Conservation (phyloP, 2,797 vertebrate genomes). For the Cryptoprocta ferox region DNA sequence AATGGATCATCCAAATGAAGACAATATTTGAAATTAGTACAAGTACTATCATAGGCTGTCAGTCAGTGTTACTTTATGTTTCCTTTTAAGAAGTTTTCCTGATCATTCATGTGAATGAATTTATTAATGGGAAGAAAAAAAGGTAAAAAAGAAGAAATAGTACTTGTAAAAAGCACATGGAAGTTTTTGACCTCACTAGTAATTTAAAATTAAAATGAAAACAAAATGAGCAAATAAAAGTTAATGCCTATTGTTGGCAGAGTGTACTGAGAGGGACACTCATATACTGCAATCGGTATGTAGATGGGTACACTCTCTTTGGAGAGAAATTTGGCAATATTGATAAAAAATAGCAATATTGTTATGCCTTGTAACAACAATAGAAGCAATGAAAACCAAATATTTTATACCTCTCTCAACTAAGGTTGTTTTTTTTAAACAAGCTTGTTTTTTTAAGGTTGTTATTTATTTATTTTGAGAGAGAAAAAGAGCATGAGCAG, state of each 20-base stretch:
- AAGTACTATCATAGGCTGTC: neutral
- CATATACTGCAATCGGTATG: neutral
- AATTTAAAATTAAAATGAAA: conserved; percentile 36
- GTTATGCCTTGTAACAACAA: neutral
- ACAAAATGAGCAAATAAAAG: neutral
- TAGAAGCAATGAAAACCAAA: neutral
- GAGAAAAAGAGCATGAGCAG: too few relatives aligned
- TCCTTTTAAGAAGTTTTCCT: conserved; percentile 10
- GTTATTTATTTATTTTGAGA: too few relatives aligned
- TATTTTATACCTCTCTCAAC: conserved; percentile 4
- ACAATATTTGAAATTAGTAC: neutral
- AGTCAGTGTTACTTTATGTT: neutral
- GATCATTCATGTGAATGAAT: neutral
- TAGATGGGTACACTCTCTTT: neutral
- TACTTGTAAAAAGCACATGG: neutral
- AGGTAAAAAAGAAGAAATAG: neutral
- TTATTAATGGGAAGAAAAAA: neutral
- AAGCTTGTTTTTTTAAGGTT: too few relatives aligned
- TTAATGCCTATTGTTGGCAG: neutral
- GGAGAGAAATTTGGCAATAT: conserved; percentile 16
- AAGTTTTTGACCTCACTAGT: neutral
- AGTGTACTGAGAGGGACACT: neutral
- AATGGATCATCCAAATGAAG: neutral
- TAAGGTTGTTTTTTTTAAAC: neutral
- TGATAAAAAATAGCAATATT: conserved; percentile 3